Evolutionary conservation across 1,140 invertebrate species (phyloP), one percentile per base, ranked within the genome.

Genomic region (Bicyclus anynana): DNA sequence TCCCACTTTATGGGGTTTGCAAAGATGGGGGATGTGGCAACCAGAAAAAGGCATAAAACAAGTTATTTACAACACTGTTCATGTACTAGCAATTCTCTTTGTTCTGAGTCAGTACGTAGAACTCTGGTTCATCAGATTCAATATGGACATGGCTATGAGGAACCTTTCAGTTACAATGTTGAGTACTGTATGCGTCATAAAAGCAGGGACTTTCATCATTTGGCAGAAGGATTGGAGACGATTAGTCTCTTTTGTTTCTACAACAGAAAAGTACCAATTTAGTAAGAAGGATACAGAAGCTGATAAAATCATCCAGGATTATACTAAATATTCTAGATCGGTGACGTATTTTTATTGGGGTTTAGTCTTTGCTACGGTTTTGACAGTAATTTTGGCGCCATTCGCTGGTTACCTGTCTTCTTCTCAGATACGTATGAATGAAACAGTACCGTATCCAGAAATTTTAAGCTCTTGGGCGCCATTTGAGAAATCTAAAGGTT

Each of bases 121-220:
- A 35, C 66, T 87, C 0, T 84, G 77, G 78, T 46, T 70, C 0
- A 77, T 84, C 5, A 69, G 74, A 51, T 62, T 62, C 0, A 60
- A 82, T 18, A 47, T 80, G 5, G 74, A 79, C 10, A 44, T 67
- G 52, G 79, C 80, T 10, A 38, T 84, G 29, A 56, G 76, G 12
- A 84, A 87, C 44, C 60, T 87, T 0, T 87, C 84, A 0, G 60
- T 80, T 0, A 72, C 77, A 0, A 84, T 85, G 79, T 59, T 85
- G 0, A 84, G 80, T 48, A 70, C 77, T 1, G 67, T 84, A 12
- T 80, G 79, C 38, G 72, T 79, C 2, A 62, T 82, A 0, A 87
- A 87, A 62, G 74, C 79, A 0, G 51, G 67, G 3, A 76, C 78
- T 2, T 80, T 87, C 59, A 62, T 87, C 1, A 49, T 61, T 9